Evolutionary conservation across 2,888 invertebrate genomes (phyloP).

Genomic region (Monochamus alternatus): DNA sequence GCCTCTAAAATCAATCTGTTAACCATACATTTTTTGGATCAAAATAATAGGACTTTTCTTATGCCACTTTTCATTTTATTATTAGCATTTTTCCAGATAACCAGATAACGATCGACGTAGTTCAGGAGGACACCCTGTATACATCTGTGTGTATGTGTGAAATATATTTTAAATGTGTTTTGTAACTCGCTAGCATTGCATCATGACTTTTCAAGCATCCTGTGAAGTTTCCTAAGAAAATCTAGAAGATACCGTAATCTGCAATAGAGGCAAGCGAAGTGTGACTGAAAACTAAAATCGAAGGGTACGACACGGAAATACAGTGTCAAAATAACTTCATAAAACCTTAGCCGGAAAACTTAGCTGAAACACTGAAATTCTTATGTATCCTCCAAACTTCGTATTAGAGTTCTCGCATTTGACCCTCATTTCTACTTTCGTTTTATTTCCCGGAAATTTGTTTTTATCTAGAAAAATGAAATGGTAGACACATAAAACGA

Average conservation of each 20-base stretch:
- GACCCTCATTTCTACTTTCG: background rate
- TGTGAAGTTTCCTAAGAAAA: too few relatives aligned
- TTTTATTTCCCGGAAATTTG: background rate
- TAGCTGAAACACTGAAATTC: background rate
- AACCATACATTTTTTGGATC: too few relatives aligned
- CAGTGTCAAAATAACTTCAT: constrained; percentile 3
- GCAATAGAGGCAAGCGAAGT: background rate
- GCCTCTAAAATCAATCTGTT: too few relatives aligned
- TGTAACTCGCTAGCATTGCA: too few relatives aligned
- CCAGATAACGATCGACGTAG: too few relatives aligned
- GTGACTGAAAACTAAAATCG: background rate
- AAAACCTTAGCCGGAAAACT: background rate
- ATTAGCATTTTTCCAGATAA: too few relatives aligned
- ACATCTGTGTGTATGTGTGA: too few relatives aligned
- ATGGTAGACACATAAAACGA: background rate
- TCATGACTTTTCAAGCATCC: too few relatives aligned
- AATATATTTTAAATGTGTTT: too few relatives aligned
- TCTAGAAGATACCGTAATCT: background rate
- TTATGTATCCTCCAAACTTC: background rate
- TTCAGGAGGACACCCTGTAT: too few relatives aligned
- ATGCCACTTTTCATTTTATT: too few relatives aligned
- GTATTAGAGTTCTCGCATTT: background rate
- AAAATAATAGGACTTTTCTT: too few relatives aligned
- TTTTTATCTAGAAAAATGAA: background rate
- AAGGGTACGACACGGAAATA: background rate